phyloP scores from a whole-genome alignment of 2,888 invertebrate genomes.

The Drosophila leonis region DNA sequence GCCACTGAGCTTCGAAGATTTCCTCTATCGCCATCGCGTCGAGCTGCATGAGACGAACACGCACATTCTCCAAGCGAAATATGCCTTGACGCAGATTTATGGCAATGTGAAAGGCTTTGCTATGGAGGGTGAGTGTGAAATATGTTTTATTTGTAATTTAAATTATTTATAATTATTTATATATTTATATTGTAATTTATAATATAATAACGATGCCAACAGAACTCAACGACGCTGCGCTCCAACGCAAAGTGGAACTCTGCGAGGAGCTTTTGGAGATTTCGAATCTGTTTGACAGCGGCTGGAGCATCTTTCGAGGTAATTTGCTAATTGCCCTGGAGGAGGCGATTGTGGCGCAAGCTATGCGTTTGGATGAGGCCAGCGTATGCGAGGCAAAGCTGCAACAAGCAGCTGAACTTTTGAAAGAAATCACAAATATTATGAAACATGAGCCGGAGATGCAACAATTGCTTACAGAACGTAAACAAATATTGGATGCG shows the following conservation, averaged over 20 bases:
- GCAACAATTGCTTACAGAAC: conserved; percentile 86
- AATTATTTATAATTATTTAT: too few species aligned
- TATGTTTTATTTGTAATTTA: too few species aligned
- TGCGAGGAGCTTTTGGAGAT: conserved; percentile 89
- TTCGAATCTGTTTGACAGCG: conserved; percentile 89
- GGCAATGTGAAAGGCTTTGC: conserved; percentile 87
- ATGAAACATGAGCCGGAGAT: conserved; percentile 88
- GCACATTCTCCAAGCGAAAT: conserved; percentile 89
- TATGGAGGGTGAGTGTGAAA: conserved; percentile 87
- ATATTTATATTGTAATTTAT: too few species aligned
- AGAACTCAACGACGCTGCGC: conserved; percentile 87
- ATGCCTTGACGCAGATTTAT: conserved; percentile 90
- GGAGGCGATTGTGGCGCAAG: conserved; percentile 87
- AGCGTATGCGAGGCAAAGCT: conserved; percentile 86
- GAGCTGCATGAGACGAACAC: conserved; percentile 89
- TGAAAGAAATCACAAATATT: conserved; percentile 88
- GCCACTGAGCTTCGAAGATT: conserved; percentile 88
- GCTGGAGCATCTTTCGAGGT: conserved; percentile 88
- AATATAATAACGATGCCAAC: neutral
- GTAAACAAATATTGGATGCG: conserved; percentile 85
- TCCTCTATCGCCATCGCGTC: conserved; percentile 88
- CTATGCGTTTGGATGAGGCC: conserved; percentile 86
- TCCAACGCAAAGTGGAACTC: conserved; percentile 88
- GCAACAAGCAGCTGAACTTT: conserved; percentile 86
- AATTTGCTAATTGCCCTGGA: conserved; percentile 89